Conservation (phyloP, 1,140 invertebrate species). For the Trichonephila clavipes region DNA sequence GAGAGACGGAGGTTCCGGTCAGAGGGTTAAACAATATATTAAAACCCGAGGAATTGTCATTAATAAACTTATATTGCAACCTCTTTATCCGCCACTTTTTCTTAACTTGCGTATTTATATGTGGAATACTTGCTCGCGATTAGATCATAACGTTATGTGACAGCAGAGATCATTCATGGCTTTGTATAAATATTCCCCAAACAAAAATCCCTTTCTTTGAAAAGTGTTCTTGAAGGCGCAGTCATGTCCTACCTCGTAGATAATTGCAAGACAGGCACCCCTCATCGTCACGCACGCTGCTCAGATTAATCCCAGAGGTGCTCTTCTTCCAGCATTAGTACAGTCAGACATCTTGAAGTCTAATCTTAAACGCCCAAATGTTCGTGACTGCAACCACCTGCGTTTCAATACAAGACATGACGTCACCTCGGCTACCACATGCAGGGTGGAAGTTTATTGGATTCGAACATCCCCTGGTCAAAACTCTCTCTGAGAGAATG, state of each 20-base stretch:
- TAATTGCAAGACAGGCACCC: background rate
- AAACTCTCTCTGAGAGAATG: background rate
- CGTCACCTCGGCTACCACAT: conserved; percentile 1
- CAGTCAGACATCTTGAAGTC: conserved; percentile 9
- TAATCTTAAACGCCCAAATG: background rate
- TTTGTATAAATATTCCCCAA: background rate
- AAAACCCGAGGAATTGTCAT: too few relatives aligned
- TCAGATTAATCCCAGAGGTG: background rate
- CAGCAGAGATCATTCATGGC: background rate
- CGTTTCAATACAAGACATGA: background rate
- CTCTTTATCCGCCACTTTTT: too few relatives aligned
- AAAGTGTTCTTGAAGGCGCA: background rate
- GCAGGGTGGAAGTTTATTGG: conserved; percentile 5
- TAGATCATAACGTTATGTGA: background rate
- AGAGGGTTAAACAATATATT: too few relatives aligned
- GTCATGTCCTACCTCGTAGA: background rate
- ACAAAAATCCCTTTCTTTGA: background rate
- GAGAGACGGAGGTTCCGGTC: too few relatives aligned
- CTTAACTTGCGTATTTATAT: background rate
- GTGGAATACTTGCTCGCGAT: background rate
- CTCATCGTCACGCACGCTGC: conserved; percentile 11
- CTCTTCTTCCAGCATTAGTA: background rate
- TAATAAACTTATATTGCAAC: too few relatives aligned
- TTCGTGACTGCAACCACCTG: conserved; percentile 31
- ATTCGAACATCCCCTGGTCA: background rate